A percentile compares a stretch with the other conserved stretches of the same genome.
Evolutionary conservation across 2,888 invertebrate species (phyloP).

Genomic region (Calliscelio sp.): DNA sequence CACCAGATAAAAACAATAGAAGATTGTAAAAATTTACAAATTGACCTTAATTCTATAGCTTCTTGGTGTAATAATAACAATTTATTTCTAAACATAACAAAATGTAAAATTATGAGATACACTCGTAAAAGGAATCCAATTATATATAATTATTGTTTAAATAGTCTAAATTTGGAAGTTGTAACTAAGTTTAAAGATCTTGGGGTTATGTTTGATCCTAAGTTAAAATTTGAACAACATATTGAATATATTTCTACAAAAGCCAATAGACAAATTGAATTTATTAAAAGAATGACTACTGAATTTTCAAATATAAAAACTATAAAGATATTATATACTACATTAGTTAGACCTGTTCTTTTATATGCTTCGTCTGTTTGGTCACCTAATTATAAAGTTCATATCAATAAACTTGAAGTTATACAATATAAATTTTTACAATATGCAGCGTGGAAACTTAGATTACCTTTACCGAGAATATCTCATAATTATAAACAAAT

Average conservation of each 20-base stretch:
- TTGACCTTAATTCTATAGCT: background rate
- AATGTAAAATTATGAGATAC: slow-evolving; percentile 22
- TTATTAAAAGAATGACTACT: background rate
- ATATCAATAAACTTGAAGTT: background rate
- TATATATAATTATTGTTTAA: background rate
- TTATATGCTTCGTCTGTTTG: slow-evolving; percentile 7
- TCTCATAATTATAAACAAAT: slow-evolving; percentile 16
- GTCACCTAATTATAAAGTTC: background rate
- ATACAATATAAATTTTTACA: slow-evolving; percentile 11
- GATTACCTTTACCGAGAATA: slow-evolving; percentile 3
- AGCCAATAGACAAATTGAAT: background rate
- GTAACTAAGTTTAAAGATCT: slow-evolving; percentile 12
- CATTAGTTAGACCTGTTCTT: slow-evolving; percentile 1
- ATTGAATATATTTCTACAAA: slow-evolving; percentile 1
- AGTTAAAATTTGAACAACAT: slow-evolving; percentile 1
- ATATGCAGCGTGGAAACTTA: background rate
- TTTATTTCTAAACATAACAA: slow-evolving; percentile 7
- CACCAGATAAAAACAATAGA: background rate
- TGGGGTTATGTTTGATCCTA: slow-evolving; percentile 6
- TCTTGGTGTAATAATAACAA: background rate
- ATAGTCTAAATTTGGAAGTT: background rate
- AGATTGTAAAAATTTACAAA: slow-evolving; percentile 6
- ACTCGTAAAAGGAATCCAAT: background rate
- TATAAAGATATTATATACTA: background rate
- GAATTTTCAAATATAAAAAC: background rate